Evolutionary conservation across 2,888 invertebrate species (phyloP).

Genomic region (Macrophya annulata): DNA sequence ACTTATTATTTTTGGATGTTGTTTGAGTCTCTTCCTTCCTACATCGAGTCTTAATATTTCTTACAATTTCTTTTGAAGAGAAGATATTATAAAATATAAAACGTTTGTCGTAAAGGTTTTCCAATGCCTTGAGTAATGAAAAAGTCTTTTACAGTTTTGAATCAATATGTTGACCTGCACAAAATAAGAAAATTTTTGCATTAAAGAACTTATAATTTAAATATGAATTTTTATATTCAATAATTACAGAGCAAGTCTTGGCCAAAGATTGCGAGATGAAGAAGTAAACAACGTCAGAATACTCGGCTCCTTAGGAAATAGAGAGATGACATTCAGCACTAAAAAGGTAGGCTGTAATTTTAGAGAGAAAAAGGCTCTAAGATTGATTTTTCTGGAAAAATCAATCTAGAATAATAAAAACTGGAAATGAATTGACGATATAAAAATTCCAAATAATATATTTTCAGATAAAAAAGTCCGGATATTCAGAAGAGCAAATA

Average conservation of each 20-base stretch:
- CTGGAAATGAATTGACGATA: neutral
- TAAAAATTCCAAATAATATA: conserved; percentile 29
- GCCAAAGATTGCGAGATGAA: conserved; percentile 87
- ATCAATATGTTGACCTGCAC: too few species aligned
- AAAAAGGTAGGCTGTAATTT: conserved; percentile 79
- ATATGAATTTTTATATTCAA: conserved; percentile 56
- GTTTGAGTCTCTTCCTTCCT: neutral
- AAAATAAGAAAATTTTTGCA: neutral
- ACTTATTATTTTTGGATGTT: neutral
- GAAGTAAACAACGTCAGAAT: conserved; percentile 81
- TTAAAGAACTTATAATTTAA: conserved; percentile 16
- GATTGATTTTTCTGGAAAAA: neutral
- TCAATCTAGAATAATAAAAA: neutral
- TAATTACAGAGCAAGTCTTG: conserved; percentile 84
- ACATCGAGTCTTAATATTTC: neutral
- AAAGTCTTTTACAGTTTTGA: too few species aligned
- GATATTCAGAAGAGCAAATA: conserved; percentile 82
- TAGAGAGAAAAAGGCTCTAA: neutral
- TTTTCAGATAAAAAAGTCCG: conserved; percentile 65
- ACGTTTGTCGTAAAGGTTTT: conserved; percentile 60
- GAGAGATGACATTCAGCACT: conserved; percentile 90
- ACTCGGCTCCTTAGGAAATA: conserved; percentile 85
- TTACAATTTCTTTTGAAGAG: neutral
- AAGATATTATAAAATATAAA: neutral
- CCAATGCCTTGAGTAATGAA: neutral